Evolutionary conservation across 2,888 invertebrate genomes (phyloP), one percentile per base, ranked within the genome.

Genomic region (Spodoptera exigua): DNA sequence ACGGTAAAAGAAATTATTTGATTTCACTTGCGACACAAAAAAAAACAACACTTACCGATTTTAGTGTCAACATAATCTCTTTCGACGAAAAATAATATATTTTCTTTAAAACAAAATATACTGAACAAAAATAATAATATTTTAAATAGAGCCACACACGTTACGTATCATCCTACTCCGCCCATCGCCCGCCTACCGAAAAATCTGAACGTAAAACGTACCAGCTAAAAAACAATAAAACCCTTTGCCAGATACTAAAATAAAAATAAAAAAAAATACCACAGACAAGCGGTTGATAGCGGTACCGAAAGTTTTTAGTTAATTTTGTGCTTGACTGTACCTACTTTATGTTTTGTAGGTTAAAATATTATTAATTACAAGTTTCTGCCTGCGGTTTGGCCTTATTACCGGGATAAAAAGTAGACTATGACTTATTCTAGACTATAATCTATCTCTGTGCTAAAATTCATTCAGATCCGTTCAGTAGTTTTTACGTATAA

Each of bases 101-200:
- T 9, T 27, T 27, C 7, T 68, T 49, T 40, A 11, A n/a, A 4
- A 41, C 27, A 47, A 56, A 63, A 57, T 36, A 55, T 53, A 41
- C 55, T 12, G 43, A 35, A 53, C 39, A 46, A 21, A 61, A 53
- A 56, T 58, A 55, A 56, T 69, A 64, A 54, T 43, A 43, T 44
- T 66, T 27, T 32, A 68, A 59, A 61, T 58, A 82, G 86, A 86
- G 85, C 82, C 72, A 79, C 86, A 80, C 81, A 70, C 81, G 54
- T 11, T 47, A 69, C 75, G 69, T 54, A 74, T 70, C 69, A 66
- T 49, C 65, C 58, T 76, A 80, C 79, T 74, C 88, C 93, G 92
- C 93, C 93, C 86, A 79, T 78, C 41, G 52, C 83, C 88, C 93
- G 93, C 93, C 93, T 92, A 92, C 93, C 92, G 93, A 93, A 93